phyloP scores from a whole-genome alignment of 23 tunicate species.

The Trididemnum nubilum region DNA sequence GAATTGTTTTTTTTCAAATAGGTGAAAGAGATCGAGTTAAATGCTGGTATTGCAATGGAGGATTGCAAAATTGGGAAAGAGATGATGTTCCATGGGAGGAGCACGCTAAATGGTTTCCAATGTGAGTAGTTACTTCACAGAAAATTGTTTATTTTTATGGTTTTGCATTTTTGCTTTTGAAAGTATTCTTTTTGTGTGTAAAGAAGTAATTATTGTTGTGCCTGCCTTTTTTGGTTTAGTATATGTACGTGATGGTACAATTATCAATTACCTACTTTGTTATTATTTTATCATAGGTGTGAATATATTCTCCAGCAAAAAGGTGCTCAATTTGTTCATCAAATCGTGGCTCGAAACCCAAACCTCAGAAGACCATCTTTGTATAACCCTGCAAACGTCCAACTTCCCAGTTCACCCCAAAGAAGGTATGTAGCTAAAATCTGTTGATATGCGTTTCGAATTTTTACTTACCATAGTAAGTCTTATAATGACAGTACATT shows the following conservation, averaged over 20 bases:
- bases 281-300: conserved; percentile 19
- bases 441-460: too few species aligned
- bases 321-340: conserved; percentile 38
- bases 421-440: neutral
- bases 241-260: neutral
- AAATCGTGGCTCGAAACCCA: conserved; percentile 16
- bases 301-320: conserved; percentile 35
- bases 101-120: conserved; percentile 75
- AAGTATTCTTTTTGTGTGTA: too few species aligned
- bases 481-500: too few species aligned
- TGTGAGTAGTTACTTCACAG: conserved; percentile 20
- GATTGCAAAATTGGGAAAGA: conserved; percentile 51
- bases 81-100: conserved; percentile 48
- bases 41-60: conserved; percentile 73
- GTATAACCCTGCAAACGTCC: conserved; percentile 16
- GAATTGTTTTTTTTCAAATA: conserved; percentile 3
- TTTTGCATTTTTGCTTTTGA: too few species aligned
- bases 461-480: too few species aligned
- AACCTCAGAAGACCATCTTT: conserved; percentile 32
- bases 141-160: too few species aligned
- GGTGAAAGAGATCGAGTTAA: conserved; percentile 51
- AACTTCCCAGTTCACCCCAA: neutral
- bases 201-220: too few species aligned
- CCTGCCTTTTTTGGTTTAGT: neutral
- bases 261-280: neutral